phyloP scores from a whole-genome alignment of 1,140 invertebrate species.

The Aphelinus certus region DNA sequence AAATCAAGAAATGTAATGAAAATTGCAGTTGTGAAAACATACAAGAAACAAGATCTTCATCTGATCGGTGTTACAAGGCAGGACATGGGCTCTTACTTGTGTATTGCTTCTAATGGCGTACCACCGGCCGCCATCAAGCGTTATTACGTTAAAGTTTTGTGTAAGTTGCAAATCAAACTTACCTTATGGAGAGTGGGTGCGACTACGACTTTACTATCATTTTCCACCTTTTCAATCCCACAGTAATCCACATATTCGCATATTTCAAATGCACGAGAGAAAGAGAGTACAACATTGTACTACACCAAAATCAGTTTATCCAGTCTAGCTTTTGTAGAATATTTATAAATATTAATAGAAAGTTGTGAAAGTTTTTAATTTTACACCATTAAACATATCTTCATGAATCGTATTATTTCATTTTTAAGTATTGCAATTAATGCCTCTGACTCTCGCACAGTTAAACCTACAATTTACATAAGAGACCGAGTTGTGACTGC shows the following conservation, averaged over 20 bases:
- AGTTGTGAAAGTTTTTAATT: not conserved
- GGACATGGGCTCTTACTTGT: conserved; percentile 89
- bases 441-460: conserved; percentile 60
- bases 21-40: conserved; percentile 68
- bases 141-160: conserved; percentile 83
- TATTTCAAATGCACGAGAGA: not conserved
- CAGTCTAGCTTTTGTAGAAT: not conserved
- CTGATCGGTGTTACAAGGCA: conserved; percentile 78
- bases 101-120: conserved; percentile 87
- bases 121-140: conserved; percentile 85
- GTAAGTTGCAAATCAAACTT: conserved; percentile 72
- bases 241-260: not conserved
- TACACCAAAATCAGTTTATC: not conserved
- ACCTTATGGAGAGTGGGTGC: too few species aligned
- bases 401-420: not conserved
- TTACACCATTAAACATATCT: not conserved
- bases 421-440: not conserved
- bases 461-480: conserved; percentile 84
- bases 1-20: too few species aligned
- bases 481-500: conserved; percentile 83
- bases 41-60: conserved; percentile 76
- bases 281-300: not conserved
- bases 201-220: too few species aligned
- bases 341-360: not conserved
- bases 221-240: not conserved